These are phyloP conservation scores for Eudorcas thomsonii DNA, from an alignment of 2,113 vertebrate genomes.

Conservation along the genomic window DNA sequence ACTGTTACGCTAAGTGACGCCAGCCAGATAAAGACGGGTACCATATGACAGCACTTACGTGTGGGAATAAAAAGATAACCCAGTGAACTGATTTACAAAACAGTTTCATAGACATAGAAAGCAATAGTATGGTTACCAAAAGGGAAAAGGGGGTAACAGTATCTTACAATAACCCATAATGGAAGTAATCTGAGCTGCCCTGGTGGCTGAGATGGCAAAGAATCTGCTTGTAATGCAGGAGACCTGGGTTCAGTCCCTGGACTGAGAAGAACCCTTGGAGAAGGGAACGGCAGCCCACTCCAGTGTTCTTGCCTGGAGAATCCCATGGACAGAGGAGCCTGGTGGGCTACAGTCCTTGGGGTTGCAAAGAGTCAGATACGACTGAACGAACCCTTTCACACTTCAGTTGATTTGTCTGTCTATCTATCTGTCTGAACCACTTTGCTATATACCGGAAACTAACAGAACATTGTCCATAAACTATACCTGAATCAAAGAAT, in stretches of 20 bases:
- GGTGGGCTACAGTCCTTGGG: not conserved
- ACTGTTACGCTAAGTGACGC: not conserved
- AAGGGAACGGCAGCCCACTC: not conserved
- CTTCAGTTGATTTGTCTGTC: not conserved
- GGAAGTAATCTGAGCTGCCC: not conserved
- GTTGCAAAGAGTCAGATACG: rapidly evolving
- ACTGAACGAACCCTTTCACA: not conserved
- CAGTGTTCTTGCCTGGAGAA: not conserved
- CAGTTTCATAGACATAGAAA: not conserved
- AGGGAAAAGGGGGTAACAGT: not conserved
- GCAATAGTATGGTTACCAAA: not conserved
- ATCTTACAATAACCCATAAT: not conserved
- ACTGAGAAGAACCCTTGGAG: not conserved
- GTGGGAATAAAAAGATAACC: not conserved
- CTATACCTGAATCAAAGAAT: not conserved
- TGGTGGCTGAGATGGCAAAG: not conserved
- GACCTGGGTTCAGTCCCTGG: not conserved
- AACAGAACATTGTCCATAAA: not conserved
- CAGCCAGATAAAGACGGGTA: not conserved
- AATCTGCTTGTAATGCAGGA: not conserved
- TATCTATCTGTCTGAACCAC: not conserved
- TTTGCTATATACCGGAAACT: not conserved
- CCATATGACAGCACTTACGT: too few relatives aligned
- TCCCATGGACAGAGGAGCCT: not conserved
- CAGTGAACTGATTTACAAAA: not conserved